Evolutionary conservation across 2,888 invertebrate genomes (phyloP).

Genomic region (Prosapia bicincta): DNA sequence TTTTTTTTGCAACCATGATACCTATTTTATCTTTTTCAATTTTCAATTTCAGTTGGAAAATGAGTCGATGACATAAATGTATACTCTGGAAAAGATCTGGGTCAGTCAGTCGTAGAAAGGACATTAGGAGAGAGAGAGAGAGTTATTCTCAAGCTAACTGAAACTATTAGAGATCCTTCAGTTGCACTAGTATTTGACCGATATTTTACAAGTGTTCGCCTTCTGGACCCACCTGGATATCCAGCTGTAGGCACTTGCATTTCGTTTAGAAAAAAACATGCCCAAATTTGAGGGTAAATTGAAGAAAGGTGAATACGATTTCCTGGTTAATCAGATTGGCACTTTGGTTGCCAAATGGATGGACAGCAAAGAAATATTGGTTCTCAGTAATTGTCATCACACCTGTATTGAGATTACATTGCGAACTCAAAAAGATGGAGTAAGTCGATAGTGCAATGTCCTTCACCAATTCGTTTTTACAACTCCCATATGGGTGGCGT

Average conservation of each 20-base stretch:
- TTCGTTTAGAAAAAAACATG: constrained; percentile 34
- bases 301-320: no score
- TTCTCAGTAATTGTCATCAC: constrained; percentile 41
- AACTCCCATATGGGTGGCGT: constrained; percentile 39
- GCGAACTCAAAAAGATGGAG: constrained; percentile 40
- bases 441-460: constrained; percentile 36
- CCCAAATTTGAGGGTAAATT: constrained; percentile 33
- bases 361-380: constrained; percentile 41
- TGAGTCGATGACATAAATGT: constrained; percentile 35
- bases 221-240: constrained; percentile 32
- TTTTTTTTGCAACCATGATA: no score
- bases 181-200: constrained; percentile 23
- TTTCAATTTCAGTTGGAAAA: no score
- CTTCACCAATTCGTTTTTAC: constrained; percentile 34
- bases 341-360: constrained; percentile 38
- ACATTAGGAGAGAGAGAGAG: constrained; percentile 37
- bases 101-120: neutral
- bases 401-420: constrained; percentile 17
- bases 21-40: no score
- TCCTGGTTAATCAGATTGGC: constrained; percentile 33
- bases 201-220: constrained; percentile 34
- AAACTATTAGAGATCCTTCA: no score
- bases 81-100: constrained; percentile 29
- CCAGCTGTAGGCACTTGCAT: no score
- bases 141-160: no score